Percentiles rank a stretch among this genome's conserved stretches.
Conservation (phyloP, 2,888 invertebrate genomes). For the Callinectes sapidus region DNA sequence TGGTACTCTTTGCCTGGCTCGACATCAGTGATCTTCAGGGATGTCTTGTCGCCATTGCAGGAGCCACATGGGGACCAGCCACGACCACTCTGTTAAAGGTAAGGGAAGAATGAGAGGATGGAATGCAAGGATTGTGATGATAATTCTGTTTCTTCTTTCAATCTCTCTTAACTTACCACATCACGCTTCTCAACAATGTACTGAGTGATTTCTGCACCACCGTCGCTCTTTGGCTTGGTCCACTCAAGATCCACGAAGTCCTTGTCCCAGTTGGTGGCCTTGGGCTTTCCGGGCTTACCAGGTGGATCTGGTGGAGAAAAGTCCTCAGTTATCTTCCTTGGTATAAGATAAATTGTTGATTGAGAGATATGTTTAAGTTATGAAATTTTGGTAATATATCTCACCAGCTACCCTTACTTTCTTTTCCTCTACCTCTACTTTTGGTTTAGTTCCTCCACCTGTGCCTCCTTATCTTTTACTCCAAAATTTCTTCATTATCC, state of each 20-base stretch:
- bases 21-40: slow-evolving; percentile 86
- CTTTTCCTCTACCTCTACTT: background rate
- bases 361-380: background rate
- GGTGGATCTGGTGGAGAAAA: slow-evolving; percentile 84
- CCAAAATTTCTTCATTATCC: background rate
- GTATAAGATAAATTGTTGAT: background rate
- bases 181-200: slow-evolving; percentile 96
- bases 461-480: background rate
- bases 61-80: slow-evolving; percentile 71
- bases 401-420: background rate
- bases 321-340: background rate
- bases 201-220: slow-evolving; percentile 97
- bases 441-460: background rate
- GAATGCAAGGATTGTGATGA: background rate
- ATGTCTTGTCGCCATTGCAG: slow-evolving; percentile 78
- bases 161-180: slow-evolving; percentile 78
- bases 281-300: slow-evolving; percentile 92
- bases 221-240: slow-evolving; percentile 92
- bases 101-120: background rate
- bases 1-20: slow-evolving; percentile 91
- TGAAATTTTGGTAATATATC: background rate
- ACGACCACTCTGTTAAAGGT: slow-evolving; percentile 57
- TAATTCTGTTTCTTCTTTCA: background rate
- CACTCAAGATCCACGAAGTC: slow-evolving; percentile 96
- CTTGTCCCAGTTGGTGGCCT: slow-evolving; percentile 94